phyloP scores from a whole-genome alignment of 2,797 vertebrate genomes.

The Tenualosa thibaudeaui region DNA sequence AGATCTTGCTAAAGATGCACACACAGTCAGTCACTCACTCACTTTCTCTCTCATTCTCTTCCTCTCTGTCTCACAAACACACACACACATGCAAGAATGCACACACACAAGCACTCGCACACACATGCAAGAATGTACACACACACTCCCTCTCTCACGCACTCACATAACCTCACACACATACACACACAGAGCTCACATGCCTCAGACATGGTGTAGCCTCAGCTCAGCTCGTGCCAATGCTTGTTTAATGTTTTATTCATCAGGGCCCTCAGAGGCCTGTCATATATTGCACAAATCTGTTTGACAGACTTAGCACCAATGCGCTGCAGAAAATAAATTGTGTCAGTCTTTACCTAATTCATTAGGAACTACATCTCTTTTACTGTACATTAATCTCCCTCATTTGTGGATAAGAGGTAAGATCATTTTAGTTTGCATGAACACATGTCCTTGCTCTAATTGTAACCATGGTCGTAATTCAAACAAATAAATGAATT shows the following conservation, averaged over 20 bases:
- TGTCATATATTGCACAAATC: conserved; percentile 37
- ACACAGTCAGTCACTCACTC: not conserved
- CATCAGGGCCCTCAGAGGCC: conserved; percentile 38
- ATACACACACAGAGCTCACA: conserved; percentile 10
- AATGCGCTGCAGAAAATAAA: conserved; percentile 47
- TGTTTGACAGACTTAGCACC: conserved; percentile 56
- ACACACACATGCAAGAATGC: too few relatives aligned
- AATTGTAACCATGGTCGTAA: not conserved
- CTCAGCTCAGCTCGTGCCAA: conserved; percentile 19
- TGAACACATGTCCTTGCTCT: not conserved
- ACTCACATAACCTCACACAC: not conserved
- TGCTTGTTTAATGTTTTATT: conserved; percentile 47
- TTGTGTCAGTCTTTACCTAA: conserved; percentile 52
- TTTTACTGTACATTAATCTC: not conserved
- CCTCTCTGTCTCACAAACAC: not conserved
- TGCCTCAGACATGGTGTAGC: conserved; percentile 21
- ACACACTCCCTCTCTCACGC: not conserved
- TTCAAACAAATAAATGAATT: not conserved
- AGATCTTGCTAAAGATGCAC: not conserved
- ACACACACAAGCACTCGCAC: too few relatives aligned
- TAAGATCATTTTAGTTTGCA: not conserved
- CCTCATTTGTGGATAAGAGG: not conserved
- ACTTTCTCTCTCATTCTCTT: not conserved
- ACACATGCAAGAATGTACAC: not conserved
- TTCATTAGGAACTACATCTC: conserved; percentile 22